Percentiles rank a stretch among this genome's conserved stretches.
Evolutionary conservation across 2,888 invertebrate species (phyloP).

Genomic region (Morinoia aosen): DNA sequence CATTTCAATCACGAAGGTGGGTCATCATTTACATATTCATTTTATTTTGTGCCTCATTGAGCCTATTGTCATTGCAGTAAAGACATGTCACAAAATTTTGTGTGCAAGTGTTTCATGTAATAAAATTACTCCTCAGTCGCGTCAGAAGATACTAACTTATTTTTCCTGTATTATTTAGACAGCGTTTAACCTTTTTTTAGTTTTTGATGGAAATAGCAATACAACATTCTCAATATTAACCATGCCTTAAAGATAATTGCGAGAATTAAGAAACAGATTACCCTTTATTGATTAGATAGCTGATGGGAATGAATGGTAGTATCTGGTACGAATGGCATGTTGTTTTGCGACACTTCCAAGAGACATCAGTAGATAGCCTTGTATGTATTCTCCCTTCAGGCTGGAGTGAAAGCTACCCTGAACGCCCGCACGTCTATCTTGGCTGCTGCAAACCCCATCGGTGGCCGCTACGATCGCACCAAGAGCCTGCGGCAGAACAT

Average conservation of each 20-base stretch:
- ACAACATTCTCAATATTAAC: too few relatives aligned
- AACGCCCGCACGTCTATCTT: constrained; percentile 98
- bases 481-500: constrained; percentile 96
- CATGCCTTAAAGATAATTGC: too few relatives aligned
- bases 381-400: constrained; percentile 73
- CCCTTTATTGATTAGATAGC: too few relatives aligned
- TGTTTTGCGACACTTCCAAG: too few relatives aligned
- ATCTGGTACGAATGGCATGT: too few relatives aligned
- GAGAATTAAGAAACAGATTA: too few relatives aligned
- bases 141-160: too few relatives aligned
- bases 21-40: background rate
- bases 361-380: too few relatives aligned
- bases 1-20: constrained; percentile 93
- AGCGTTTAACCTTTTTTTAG: too few relatives aligned
- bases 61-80: background rate
- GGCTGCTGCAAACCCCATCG: constrained; percentile 98
- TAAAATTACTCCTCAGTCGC: background rate
- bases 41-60: background rate
- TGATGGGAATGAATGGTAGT: too few relatives aligned
- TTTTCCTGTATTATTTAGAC: too few relatives aligned
- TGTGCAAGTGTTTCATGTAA: background rate
- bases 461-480: constrained; percentile 95
- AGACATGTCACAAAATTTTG: background rate
- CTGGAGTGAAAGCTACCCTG: constrained; percentile 95
- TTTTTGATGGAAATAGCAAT: too few relatives aligned